phyloP scores from a whole-genome alignment of 2,797 vertebrate genomes.

The Masticophis lateralis region DNA sequence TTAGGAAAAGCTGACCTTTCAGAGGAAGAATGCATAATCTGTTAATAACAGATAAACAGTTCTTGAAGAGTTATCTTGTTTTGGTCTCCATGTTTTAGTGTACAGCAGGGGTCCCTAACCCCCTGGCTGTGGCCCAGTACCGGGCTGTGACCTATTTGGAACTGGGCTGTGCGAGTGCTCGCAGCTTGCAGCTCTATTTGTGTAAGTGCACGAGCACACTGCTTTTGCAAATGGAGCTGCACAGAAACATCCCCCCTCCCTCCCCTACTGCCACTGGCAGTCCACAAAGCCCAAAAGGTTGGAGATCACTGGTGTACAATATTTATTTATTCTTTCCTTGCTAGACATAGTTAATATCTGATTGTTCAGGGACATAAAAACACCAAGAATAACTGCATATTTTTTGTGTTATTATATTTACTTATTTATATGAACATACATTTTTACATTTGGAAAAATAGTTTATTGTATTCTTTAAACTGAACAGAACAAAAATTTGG shows the following conservation, averaged over 20 bases:
- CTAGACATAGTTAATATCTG: not conserved
- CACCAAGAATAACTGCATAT: not conserved
- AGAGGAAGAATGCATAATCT: not conserved
- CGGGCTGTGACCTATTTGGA: not conserved
- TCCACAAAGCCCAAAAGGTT: not conserved
- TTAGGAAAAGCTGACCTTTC: not conserved
- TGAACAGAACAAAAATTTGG: not conserved
- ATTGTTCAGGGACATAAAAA: not conserved
- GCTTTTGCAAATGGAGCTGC: not conserved
- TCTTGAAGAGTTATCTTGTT: not conserved
- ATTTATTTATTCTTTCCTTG: not conserved
- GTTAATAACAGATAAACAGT: not conserved
- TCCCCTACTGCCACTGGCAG: too few relatives aligned
- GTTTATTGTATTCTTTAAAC: not conserved
- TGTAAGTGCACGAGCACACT: not conserved
- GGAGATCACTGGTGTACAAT: not conserved
- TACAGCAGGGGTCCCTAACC: not conserved
- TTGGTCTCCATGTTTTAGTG: not conserved
- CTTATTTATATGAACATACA: not conserved
- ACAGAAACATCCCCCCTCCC: not conserved
- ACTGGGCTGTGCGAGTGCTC: not conserved
- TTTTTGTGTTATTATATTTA: not conserved
- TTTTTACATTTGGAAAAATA: not conserved
- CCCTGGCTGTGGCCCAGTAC: rapidly evolving
- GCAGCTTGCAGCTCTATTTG: not conserved